A percentile compares a stretch with the other conserved stretches of the same genome.
These are phyloP conservation scores for Cheilosia scutellata DNA, from an alignment of 2,888 invertebrate species.

Conservation along the genomic window DNA sequence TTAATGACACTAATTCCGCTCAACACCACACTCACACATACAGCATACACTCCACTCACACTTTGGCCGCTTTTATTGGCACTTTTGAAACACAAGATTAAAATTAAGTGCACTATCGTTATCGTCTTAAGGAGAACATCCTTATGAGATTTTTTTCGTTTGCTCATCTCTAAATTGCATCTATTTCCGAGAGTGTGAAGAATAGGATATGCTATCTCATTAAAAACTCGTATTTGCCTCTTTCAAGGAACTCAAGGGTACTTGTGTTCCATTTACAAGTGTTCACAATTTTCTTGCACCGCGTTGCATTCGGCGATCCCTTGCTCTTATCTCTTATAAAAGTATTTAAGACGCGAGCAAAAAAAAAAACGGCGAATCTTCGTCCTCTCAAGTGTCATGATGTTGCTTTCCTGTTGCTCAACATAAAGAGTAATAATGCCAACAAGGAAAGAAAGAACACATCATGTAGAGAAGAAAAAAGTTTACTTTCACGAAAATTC, in stretches of 20 bases:
- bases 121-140: conserved; percentile 59
- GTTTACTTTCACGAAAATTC: conserved; percentile 55
- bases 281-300: conserved; percentile 36
- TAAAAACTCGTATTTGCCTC: conserved; percentile 65
- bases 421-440: conserved; percentile 64
- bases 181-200: conserved; percentile 10
- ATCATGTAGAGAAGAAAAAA: conserved; percentile 13
- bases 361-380: conserved; percentile 23
- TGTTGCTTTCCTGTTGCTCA: conserved; percentile 71
- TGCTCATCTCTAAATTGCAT: conserved; percentile 27
- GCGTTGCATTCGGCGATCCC: conserved; percentile 61
- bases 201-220: conserved; percentile 57
- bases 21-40: conserved; percentile 11
- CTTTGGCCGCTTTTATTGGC: conserved; percentile 68
- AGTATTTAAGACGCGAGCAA: conserved; percentile 37
- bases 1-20: conserved; percentile 73
- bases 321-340: conserved; percentile 60
- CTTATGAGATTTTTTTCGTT: conserved; percentile 27
- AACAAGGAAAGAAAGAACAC: conserved; percentile 38
- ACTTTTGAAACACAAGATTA: conserved; percentile 69
- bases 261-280: conserved; percentile 54
- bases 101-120: conserved; percentile 67
- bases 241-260: conserved; percentile 40
- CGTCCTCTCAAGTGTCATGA: conserved; percentile 66
- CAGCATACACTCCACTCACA: conserved; percentile 14